A percentile compares a stretch with the other conserved stretches of the same genome.
Evolutionary conservation across 2,888 invertebrate species (phyloP).

Genomic region (Strigamia transsilvanica): DNA sequence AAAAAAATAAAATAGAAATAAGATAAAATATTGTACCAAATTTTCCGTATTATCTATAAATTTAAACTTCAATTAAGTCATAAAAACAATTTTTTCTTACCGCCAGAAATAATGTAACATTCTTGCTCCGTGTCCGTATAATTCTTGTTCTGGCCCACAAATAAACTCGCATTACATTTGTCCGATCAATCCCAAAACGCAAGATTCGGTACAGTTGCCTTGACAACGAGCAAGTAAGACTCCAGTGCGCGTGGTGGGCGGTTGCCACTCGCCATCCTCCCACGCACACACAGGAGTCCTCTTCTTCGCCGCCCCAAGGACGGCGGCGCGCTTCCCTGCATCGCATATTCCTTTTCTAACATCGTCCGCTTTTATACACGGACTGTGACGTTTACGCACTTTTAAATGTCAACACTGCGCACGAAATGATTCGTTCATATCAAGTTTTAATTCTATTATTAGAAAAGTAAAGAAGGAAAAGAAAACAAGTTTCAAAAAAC

Average conservation of each 20-base stretch:
- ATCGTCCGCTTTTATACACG: not conserved
- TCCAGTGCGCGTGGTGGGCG: slow-evolving; percentile 28
- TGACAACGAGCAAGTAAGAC: slow-evolving; percentile 49
- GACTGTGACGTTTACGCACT: slow-evolving; percentile 2
- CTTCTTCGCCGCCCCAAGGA: slow-evolving; percentile 48
- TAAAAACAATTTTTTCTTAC: slow-evolving; percentile 3
- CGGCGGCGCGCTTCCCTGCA: slow-evolving; percentile 46
- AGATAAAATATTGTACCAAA: not conserved
- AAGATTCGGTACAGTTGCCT: slow-evolving; percentile 20
- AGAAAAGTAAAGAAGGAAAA: not conserved
- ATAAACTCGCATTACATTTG: not conserved
- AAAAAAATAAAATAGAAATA: not conserved
- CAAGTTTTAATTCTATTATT: not conserved
- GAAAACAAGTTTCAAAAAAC: not conserved
- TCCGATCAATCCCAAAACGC: slow-evolving; percentile 23
- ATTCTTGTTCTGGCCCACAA: slow-evolving; percentile 3
- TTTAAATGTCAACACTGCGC: not conserved
- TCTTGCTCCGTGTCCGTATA: slow-evolving; percentile 18
- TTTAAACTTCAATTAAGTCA: not conserved
- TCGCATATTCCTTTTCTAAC: not conserved
- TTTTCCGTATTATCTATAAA: not conserved
- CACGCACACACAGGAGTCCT: slow-evolving; percentile 38
- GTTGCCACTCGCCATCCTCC: slow-evolving; percentile 45
- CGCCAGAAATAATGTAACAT: slow-evolving; percentile 6
- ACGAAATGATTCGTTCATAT: not conserved